A percentile compares a stretch with the other conserved stretches of the same genome.
These are phyloP conservation scores for Nothura maculosa DNA, from an alignment of 2,797 vertebrate species.

Conservation along the genomic window DNA sequence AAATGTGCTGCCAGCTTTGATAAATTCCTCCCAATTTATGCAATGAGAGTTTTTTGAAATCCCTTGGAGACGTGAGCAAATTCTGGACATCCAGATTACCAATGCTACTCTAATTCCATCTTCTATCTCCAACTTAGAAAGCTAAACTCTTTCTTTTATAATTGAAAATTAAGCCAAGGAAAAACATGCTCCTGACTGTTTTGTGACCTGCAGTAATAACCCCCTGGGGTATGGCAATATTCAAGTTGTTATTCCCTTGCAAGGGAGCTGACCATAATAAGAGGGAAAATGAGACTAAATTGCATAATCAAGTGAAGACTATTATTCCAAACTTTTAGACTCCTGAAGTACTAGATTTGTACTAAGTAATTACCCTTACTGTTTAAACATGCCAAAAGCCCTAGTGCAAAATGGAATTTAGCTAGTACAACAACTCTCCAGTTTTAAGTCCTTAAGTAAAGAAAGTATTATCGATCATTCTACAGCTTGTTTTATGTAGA, in stretches of 20 bases:
- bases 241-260: not conserved
- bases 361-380: not conserved
- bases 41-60: not conserved
- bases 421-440: not conserved
- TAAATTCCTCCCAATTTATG: not conserved
- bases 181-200: rapidly evolving
- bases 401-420: not conserved
- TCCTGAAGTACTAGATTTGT: not conserved
- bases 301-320: too few relatives aligned
- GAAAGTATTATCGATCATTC: not conserved
- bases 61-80: not conserved
- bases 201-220: not conserved
- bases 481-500: rapidly evolving
- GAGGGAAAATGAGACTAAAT: rapidly evolving
- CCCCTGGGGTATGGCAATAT: not conserved
- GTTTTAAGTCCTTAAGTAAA: not conserved
- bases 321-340: not conserved
- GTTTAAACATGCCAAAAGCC: not conserved
- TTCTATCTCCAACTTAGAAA: not conserved
- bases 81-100: rapidly evolving
- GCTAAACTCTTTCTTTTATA: rapidly evolving
- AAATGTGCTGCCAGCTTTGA: not conserved
- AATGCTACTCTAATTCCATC: rapidly evolving
- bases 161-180: rapidly evolving
- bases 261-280: too few relatives aligned